Evolutionary conservation across 2,888 invertebrate genomes (phyloP), one percentile per base, ranked within the genome.

Genomic region (Cacoxenus indagator): DNA sequence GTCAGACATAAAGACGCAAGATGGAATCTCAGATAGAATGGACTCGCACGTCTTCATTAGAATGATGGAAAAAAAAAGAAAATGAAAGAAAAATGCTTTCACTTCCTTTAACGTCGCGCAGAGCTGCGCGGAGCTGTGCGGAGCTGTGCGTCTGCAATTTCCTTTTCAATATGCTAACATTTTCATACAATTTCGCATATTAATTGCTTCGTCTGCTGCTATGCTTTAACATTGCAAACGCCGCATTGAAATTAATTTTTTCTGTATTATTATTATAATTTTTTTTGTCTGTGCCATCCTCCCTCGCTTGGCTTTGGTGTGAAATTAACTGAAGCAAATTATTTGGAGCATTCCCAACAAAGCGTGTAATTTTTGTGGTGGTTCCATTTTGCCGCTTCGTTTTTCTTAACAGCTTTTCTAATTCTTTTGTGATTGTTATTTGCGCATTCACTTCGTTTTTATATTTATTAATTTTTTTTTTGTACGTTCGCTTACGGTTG

Each of bases 391-490:
- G 31, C 27, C 67, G 59, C 61, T 43, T 27, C 51, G 70, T 71
- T 69, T 71, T 67, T 67, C 71, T 78, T 75, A 73, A 43, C 73
- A 78, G 73, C 72, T 76, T 76, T 76, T 78, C 73, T 78, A 77
- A 76, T 78, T 77, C 78, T 68, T 77, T 77, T 74, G 75, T 77
- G 75, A 77, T 78, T 77, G 76, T 78, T 76, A 77, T 77, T 77
- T 77, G 78, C 70, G 75, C 70, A 74, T 70, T 69, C 71, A 9
- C 22, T 48, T 37, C 24, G 19, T 62, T 37, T 31, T 51, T 64
- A 48, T 62, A 24, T 57, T 67, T 17, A 29, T 62, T 6, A 3
- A 9, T 26, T n/a, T 48, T 26, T 45, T 11, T 54, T 31, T 26
- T 45, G 3, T 22, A 45, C 2, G 22, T 48, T 43, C 64, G 14